phyloP scores from a whole-genome alignment of 1,140 invertebrate species.

The Protaetia brevitarsis region DNA sequence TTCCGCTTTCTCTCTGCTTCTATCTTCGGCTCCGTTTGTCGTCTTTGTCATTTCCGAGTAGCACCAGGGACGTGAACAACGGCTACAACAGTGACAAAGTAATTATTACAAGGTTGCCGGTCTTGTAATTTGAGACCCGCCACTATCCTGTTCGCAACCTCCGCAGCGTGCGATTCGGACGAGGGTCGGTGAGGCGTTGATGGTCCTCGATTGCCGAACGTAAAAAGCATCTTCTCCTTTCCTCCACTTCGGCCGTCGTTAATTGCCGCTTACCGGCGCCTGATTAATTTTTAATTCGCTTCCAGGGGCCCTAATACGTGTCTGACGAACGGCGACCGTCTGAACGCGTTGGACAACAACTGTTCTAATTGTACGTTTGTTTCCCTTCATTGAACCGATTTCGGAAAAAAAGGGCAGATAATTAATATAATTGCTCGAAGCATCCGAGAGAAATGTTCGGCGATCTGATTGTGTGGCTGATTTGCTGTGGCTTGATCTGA shows the following conservation, averaged over 20 bases:
- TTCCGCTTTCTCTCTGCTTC: not conserved
- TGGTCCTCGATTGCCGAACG: not conserved
- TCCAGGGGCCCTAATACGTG: not conserved
- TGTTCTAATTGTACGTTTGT: slow-evolving; percentile 6
- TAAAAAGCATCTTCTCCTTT: slow-evolving; percentile 16
- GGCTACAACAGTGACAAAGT: slow-evolving; percentile 5
- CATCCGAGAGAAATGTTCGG: not conserved
- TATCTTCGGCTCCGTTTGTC: not conserved
- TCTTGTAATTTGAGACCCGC: slow-evolving; percentile 4
- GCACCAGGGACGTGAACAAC: not conserved
- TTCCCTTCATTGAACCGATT: not conserved
- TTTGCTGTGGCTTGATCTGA: too few relatives aligned
- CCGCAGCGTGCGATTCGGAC: not conserved
- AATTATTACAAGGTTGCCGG: slow-evolving; percentile 14
- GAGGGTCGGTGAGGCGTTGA: not conserved
- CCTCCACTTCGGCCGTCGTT: not conserved
- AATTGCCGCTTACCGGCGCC: slow-evolving; percentile 14
- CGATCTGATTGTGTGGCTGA: not conserved
- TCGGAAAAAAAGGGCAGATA: not conserved
- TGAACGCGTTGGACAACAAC: not conserved
- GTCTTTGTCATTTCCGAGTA: not conserved
- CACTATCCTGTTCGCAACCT: not conserved
- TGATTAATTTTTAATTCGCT: slow-evolving; percentile 18
- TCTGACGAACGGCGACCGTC: not conserved
- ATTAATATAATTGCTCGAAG: not conserved